Conservation (phyloP, 2,888 invertebrate genomes). For the Scaeva pyrastri region DNA sequence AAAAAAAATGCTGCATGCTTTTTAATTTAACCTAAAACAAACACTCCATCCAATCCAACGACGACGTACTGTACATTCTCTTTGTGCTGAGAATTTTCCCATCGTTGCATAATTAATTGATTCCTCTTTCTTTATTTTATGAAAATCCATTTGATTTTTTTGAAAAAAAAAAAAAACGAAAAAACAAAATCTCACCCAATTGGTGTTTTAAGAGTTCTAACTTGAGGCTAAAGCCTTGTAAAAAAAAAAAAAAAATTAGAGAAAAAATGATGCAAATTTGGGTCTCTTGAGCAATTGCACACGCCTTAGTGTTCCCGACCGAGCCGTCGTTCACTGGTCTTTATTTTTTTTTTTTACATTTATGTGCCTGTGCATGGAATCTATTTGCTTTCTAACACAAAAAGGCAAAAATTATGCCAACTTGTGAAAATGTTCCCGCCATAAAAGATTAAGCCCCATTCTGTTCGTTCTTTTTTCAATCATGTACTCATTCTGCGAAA, state of each 20-base stretch:
- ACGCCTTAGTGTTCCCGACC: constrained; percentile 48
- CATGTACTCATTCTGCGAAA: constrained; percentile 64
- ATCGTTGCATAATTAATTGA: constrained; percentile 76
- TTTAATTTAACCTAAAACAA: constrained; percentile 63
- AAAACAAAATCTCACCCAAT: constrained; percentile 58
- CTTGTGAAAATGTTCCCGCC: constrained; percentile 75
- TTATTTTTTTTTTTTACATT: constrained; percentile 65
- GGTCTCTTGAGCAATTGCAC: constrained; percentile 74
- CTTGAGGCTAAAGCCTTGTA: constrained; percentile 45
- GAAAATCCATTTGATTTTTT: constrained; percentile 41
- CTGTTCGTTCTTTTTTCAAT: constrained; percentile 60
- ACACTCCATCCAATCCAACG: constrained; percentile 45
- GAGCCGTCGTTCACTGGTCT: constrained; percentile 44
- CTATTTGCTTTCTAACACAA: constrained; percentile 74
- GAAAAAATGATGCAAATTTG: constrained; percentile 66
- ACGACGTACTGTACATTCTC: constrained; percentile 47
- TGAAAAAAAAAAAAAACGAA: constrained; percentile 30
- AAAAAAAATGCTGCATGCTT: constrained; percentile 26
- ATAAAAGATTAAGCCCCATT: constrained; percentile 70
- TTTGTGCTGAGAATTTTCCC: constrained; percentile 68
- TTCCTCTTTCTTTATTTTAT: constrained; percentile 63
- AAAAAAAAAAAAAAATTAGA: constrained; percentile 38
- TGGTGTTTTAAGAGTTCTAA: constrained; percentile 53
- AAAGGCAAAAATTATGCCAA: constrained; percentile 74
- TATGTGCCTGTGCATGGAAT: constrained; percentile 76